Base-by-base conservation (phyloP, 2,888 invertebrate genomes). In the Parnassius apollo region DNA sequence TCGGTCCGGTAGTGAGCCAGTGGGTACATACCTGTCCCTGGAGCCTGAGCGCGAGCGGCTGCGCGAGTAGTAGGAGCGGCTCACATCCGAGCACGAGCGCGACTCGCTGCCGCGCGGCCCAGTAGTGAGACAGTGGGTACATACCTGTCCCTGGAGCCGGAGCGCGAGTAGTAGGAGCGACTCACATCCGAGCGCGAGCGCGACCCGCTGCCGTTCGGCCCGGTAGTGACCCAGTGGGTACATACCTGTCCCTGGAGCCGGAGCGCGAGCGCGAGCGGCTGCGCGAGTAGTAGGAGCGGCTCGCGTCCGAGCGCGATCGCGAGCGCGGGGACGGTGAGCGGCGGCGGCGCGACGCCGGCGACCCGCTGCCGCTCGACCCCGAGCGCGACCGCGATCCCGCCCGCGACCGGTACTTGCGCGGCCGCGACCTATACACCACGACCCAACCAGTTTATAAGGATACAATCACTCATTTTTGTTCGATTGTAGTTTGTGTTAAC, bases 321-420 rank as follows among this genome's bases (percentile, higher is more conserved):
- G 91, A 91, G 65, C 89, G 88, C 78, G 90, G 76, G 77, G 93
- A 83, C 80, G 80, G 75, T 18, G 80, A 94, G 53, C 92, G 85
- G 10, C 91, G 84, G 4, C 91, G 85, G 2, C 91, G 85, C 12
- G 88, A 88, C 59, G 82, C 80, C 42, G 69, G 79, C 62, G 92
- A 92, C 13, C 81, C 90, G 72, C 88, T 86, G 65, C 81, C 87
- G 66, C 83, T 86, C 9, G 91, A 90, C 7, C 71, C 86, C 9
- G 93, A 93, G 9, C 93, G 92, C 2, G 94, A 94, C 12, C 94
- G 93, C 2, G 95, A 93, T 0, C 93, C 92, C 1, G 94, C 94
- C 10, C 94, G 93, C 0, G 94, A 94, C 1, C 94, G 93, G 75
- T 94, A 94, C 69, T 94, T 94, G 71, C 94, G 93, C 0, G 94